phyloP scores from a whole-genome alignment of 2,113 vertebrate genomes.

The Proteles cristata region DNA sequence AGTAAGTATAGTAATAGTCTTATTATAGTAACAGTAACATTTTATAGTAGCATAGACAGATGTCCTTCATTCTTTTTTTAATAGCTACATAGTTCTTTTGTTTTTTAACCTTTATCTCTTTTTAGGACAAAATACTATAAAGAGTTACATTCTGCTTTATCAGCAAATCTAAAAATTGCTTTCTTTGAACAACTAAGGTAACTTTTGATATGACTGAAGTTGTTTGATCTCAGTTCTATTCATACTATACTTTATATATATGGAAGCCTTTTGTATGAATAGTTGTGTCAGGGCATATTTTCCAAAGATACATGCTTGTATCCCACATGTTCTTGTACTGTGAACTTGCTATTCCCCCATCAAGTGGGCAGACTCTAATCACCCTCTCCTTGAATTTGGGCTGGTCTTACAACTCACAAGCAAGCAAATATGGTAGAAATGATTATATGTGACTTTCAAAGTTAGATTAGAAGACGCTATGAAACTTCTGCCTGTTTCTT shows the following conservation, averaged over 20 bases:
- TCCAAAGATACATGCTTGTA: background rate
- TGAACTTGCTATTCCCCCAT: background rate
- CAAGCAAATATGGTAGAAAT: background rate
- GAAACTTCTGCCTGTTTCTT: conserved; percentile 1
- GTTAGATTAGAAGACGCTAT: background rate
- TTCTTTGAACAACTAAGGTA: background rate
- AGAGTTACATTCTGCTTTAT: background rate
- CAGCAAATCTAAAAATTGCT: background rate
- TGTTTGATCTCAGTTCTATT: conserved; percentile 10
- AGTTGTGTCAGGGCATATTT: background rate
- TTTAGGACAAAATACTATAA: background rate
- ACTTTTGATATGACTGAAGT: background rate
- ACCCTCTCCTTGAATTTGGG: background rate
- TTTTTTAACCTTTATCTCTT: background rate
- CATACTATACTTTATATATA: background rate
- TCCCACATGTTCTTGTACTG: background rate
- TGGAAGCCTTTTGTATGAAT: background rate
- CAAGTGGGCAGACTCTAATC: background rate
- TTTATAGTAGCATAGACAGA: background rate
- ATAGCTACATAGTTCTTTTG: background rate
- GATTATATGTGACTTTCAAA: background rate
- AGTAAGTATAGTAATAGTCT: background rate
- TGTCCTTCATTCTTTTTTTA: background rate
- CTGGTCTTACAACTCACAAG: background rate
- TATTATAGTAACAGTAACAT: background rate